Percentiles rank a stretch among this genome's conserved stretches.
These are phyloP conservation scores for Leptinotarsa texana DNA, from an alignment of 1,140 invertebrate genomes.

Conservation along the genomic window DNA sequence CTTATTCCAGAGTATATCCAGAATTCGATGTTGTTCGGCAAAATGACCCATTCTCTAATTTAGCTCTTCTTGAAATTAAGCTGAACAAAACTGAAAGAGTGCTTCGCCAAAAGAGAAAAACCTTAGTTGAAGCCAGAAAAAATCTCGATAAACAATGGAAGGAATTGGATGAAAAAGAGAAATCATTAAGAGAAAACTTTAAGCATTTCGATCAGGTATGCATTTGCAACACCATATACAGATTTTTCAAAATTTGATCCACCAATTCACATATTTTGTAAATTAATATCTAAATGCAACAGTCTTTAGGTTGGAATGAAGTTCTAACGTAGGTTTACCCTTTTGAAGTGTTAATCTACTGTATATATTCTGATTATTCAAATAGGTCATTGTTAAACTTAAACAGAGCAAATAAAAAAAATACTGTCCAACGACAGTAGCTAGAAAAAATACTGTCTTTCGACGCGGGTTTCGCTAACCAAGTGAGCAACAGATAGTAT, in stretches of 20 bases:
- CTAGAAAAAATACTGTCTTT: too few species aligned
- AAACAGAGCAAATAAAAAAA: too few species aligned
- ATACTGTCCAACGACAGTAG: too few species aligned
- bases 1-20: constrained; percentile 25
- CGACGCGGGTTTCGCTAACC: too few species aligned
- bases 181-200: constrained; percentile 33
- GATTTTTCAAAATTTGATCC: background rate
- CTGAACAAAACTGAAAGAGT: constrained; percentile 23
- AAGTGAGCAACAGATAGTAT: too few species aligned
- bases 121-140: constrained; percentile 8
- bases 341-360: too few species aligned
- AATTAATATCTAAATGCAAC: too few species aligned
- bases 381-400: too few species aligned
- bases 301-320: too few species aligned
- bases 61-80: constrained; percentile 30
- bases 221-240: background rate
- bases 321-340: too few species aligned
- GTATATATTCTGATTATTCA: too few species aligned
- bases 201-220: constrained; percentile 35
- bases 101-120: constrained; percentile 24
- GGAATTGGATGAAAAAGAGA: constrained; percentile 37
- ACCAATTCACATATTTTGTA: too few species aligned
- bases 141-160: constrained; percentile 30
- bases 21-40: constrained; percentile 30
- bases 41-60: constrained; percentile 10